These are phyloP conservation scores for Grus americana DNA, from an alignment of 2,113 vertebrate genomes.

Conservation along the genomic window DNA sequence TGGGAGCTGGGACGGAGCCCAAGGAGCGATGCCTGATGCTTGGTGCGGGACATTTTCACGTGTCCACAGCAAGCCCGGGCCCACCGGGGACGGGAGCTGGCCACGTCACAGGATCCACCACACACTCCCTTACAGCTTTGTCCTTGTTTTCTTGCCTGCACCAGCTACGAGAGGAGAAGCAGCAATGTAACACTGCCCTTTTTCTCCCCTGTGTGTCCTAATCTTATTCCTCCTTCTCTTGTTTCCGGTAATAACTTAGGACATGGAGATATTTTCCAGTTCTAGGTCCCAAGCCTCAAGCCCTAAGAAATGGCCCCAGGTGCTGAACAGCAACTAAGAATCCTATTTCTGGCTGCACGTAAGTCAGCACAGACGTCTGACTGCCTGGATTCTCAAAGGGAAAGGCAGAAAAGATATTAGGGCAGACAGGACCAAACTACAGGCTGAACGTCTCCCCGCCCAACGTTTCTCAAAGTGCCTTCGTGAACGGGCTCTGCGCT, in stretches of 20 bases:
- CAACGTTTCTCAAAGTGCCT: neutral
- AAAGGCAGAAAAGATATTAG: neutral
- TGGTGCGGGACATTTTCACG: neutral
- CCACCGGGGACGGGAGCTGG: neutral
- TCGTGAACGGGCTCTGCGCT: neutral
- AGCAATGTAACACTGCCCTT: neutral
- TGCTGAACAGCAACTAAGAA: neutral
- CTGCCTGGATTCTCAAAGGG: neutral
- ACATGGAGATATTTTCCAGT: neutral
- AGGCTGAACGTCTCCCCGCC: neutral
- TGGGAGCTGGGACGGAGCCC: neutral
- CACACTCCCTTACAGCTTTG: neutral
- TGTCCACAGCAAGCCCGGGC: neutral
- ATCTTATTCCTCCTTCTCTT: neutral
- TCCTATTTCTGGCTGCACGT: neutral
- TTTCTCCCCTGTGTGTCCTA: neutral
- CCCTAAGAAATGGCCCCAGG: neutral
- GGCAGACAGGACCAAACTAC: neutral
- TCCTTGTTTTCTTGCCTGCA: neutral
- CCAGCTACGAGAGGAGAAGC: neutral
- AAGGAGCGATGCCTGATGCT: neutral
- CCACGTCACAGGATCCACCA: neutral
- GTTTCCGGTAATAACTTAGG: neutral
- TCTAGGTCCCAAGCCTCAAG: neutral
- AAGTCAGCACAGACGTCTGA: neutral